Conservation (phyloP, 2,113 vertebrate genomes). For the Mionectes macconnelli region DNA sequence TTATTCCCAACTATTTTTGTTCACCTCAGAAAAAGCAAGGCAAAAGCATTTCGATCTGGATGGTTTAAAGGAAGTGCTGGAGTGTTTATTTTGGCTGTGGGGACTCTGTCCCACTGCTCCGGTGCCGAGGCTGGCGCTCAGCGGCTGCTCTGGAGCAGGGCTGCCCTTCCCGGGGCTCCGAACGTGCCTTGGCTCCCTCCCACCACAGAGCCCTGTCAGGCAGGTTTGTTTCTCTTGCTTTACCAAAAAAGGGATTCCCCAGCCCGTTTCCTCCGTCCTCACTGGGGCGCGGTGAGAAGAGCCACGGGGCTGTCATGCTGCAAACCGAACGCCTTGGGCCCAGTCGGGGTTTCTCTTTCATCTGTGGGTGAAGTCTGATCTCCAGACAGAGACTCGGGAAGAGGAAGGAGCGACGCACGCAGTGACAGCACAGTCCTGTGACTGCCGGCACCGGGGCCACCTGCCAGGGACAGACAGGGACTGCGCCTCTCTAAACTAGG, state of each 20-base stretch:
- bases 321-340: background rate
- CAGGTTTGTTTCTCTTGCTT: background rate
- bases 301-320: background rate
- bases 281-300: fast-evolving
- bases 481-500: background rate
- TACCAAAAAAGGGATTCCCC: conserved; percentile 23
- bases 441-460: conserved; percentile 72
- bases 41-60: background rate
- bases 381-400: background rate
- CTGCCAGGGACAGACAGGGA: background rate
- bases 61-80: background rate
- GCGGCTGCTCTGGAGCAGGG: background rate
- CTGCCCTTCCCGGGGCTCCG: background rate
- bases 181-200: background rate
- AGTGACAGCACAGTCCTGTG: conserved; percentile 71
- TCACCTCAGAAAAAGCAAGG: background rate
- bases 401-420: conserved; percentile 11
- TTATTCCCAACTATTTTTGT: background rate
- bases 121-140: background rate
- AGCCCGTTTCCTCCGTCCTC: background rate
- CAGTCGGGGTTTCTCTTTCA: background rate
- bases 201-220: background rate
- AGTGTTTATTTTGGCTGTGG: background rate
- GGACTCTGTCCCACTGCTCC: background rate
- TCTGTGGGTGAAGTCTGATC: background rate